phyloP scores from a whole-genome alignment of 2,797 vertebrate species.

The Oceanodroma leucorhoa region DNA sequence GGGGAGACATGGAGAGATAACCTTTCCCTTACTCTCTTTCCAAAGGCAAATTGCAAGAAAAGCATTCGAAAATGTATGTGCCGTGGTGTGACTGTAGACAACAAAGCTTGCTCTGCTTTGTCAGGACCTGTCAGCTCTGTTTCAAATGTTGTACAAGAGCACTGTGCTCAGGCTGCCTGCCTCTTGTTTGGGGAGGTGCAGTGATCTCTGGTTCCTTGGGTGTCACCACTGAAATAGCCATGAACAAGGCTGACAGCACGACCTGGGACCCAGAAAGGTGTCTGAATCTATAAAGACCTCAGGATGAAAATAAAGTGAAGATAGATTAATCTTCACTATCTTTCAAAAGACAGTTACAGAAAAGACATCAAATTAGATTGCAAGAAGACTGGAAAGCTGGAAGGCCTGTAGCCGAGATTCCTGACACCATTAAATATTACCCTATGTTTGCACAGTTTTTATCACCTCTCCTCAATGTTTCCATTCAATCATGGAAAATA shows the following conservation, averaged over 20 bases:
- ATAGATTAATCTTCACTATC: neutral
- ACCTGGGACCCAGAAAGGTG: neutral
- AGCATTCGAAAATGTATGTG: neutral
- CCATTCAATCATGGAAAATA: neutral
- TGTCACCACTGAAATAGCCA: neutral
- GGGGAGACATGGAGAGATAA: neutral
- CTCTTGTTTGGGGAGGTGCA: neutral
- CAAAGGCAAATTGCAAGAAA: neutral
- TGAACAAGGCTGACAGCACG: neutral
- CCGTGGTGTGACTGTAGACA: neutral
- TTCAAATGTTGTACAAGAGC: neutral
- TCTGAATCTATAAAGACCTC: neutral
- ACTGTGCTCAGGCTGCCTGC: neutral
- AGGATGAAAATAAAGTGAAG: neutral
- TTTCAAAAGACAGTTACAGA: neutral
- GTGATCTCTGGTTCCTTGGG: neutral
- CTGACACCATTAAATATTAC: neutral
- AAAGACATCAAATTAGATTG: neutral
- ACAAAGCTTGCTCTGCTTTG: neutral
- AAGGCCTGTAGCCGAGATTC: neutral
- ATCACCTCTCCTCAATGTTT: slow-evolving; percentile 12
- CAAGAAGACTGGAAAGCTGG: neutral
- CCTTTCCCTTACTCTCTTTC: neutral
- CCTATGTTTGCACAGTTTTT: slow-evolving; percentile 7
- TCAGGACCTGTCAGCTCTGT: neutral